These are phyloP conservation scores for Phragmatobia fuliginosa DNA, from an alignment of 2,888 invertebrate species.

Conservation along the genomic window DNA sequence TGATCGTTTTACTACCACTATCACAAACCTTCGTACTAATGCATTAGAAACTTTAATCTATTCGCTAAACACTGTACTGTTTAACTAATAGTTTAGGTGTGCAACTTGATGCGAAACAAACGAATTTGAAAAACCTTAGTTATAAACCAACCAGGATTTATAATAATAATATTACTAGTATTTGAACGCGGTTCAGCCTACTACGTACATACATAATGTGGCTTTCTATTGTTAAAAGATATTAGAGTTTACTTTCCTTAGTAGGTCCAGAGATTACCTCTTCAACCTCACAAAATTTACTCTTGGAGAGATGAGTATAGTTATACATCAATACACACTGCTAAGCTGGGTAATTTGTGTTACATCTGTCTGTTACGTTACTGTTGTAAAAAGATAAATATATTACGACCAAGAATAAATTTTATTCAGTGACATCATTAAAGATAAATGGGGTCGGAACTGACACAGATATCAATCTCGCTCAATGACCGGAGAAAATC, in stretches of 20 bases:
- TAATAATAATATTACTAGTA: too few species aligned
- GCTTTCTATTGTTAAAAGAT: too few species aligned
- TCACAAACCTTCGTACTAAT: conserved; percentile 29
- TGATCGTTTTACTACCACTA: conserved; percentile 60
- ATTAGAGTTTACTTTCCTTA: too few species aligned
- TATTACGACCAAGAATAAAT: not conserved
- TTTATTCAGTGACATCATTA: not conserved
- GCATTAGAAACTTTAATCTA: conserved; percentile 3
- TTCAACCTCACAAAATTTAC: too few species aligned
- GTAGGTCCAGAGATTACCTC: too few species aligned
- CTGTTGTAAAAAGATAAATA: not conserved
- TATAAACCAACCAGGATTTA: not conserved
- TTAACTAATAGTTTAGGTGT: not conserved
- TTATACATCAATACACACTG: not conserved
- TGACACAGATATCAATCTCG: not conserved
- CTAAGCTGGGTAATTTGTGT: not conserved
- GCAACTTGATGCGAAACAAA: not conserved
- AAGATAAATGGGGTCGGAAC: not conserved
- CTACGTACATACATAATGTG: too few species aligned
- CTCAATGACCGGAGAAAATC: not conserved
- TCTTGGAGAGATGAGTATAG: too few species aligned
- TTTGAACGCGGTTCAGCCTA: too few species aligned
- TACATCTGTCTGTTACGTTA: not conserved
- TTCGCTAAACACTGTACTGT: not conserved
- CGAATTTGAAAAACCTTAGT: not conserved